Conservation (phyloP, 2,888 invertebrate species). For the Helobdella robusta region DNA sequence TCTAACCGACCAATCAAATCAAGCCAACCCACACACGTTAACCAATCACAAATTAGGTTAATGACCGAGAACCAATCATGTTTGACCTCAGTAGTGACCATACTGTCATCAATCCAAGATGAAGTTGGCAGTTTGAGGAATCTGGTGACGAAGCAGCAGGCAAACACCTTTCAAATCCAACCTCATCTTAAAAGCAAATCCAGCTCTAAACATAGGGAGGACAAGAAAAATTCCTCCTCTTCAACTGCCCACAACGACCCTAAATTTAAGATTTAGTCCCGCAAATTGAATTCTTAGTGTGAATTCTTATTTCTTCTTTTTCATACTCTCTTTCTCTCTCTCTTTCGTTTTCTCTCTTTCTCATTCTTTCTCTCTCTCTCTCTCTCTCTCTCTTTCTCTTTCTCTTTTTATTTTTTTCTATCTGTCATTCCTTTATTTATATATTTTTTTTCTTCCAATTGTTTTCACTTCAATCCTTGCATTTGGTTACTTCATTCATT, state of each 20-base stretch:
- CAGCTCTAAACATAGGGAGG: not conserved
- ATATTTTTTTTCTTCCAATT: too few species aligned
- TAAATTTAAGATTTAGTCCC: not conserved
- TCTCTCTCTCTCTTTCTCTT: too few species aligned
- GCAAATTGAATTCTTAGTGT: not conserved
- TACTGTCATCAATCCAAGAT: constrained; percentile 45
- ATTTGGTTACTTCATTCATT: too few species aligned
- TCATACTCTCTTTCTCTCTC: too few species aligned
- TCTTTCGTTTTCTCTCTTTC: too few species aligned
- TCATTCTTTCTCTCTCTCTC: too few species aligned
- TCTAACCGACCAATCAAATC: not conserved
- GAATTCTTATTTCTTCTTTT: too few species aligned
- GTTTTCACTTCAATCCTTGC: too few species aligned
- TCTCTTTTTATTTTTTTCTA: too few species aligned
- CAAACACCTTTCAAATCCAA: constrained; percentile 30
- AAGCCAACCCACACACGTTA: not conserved
- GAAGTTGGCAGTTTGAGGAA: constrained; percentile 30
- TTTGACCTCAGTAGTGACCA: constrained; percentile 46
- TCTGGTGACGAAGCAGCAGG: constrained; percentile 31
- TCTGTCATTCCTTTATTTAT: too few species aligned
- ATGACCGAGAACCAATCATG: constrained; percentile 50
- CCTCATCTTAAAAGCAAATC: constrained; percentile 16
- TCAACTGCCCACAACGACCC: not conserved
- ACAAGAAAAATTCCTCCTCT: not conserved
- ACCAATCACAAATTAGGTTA: constrained; percentile 35